Evolutionary conservation across 2,113 vertebrate species (phyloP).

Genomic region (Pagrus major): DNA sequence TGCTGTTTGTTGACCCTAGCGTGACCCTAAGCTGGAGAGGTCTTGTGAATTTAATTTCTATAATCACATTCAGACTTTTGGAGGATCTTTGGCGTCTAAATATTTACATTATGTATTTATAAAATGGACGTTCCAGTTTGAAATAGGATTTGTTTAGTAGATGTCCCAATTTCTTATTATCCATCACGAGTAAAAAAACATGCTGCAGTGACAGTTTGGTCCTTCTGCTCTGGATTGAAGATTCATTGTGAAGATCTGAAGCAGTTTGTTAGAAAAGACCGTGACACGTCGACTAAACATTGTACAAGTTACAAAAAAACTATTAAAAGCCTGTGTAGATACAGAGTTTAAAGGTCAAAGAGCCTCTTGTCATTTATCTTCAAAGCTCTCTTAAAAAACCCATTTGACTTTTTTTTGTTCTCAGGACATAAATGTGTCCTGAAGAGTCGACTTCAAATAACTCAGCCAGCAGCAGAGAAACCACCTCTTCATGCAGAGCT

Average conservation of each 20-base stretch:
- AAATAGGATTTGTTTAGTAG: constrained; percentile 21
- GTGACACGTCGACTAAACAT: constrained; percentile 1
- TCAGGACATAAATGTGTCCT: constrained; percentile 50
- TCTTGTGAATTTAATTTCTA: constrained; percentile 58
- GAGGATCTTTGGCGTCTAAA: constrained; percentile 25
- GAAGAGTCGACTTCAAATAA: constrained; percentile 49
- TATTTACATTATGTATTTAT: constrained; percentile 49
- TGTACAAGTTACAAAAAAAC: not conserved
- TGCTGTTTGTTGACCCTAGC: constrained; percentile 28
- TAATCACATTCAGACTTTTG: constrained; percentile 45
- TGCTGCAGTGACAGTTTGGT: not conserved
- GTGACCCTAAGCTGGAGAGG: not conserved
- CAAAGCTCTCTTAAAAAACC: constrained; percentile 48
- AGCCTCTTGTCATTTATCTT: constrained; percentile 27
- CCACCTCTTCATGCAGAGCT: constrained; percentile 34
- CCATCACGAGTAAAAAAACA: not conserved
- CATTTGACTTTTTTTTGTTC: constrained; percentile 41
- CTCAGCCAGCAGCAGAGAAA: constrained; percentile 13
- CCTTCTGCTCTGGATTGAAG: not conserved
- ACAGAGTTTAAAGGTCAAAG: constrained; percentile 32
- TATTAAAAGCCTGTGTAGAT: constrained; percentile 29
- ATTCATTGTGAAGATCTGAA: constrained; percentile 57
- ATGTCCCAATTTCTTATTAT: not conserved
- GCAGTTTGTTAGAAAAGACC: constrained; percentile 16
- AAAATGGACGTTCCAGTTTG: constrained; percentile 30